phyloP scores from a whole-genome alignment of 2,888 invertebrate species.

The Lasius platythorax region DNA sequence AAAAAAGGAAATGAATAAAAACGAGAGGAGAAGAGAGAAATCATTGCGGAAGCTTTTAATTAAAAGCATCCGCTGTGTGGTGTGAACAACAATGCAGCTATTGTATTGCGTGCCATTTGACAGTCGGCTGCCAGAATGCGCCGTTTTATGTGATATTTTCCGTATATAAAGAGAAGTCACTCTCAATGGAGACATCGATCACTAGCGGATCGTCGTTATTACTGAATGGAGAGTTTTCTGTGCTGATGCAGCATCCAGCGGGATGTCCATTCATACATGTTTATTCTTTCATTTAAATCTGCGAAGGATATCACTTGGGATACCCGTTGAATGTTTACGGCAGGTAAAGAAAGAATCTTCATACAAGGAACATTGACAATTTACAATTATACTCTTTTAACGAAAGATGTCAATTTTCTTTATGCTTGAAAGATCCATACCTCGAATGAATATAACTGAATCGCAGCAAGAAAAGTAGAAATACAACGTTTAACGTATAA shows the following conservation, averaged over 20 bases:
- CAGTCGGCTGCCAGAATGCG: conserved; percentile 69
- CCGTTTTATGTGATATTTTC: conserved; percentile 46
- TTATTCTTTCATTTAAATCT: conserved; percentile 19
- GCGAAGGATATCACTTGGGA: background rate
- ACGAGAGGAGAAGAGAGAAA: background rate
- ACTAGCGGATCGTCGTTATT: conserved; percentile 8
- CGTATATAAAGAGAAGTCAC: conserved; percentile 32
- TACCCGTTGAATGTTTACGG: background rate
- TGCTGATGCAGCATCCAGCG: conserved; percentile 12
- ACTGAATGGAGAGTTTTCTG: conserved; percentile 38
- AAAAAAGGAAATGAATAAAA: conserved; percentile 8
- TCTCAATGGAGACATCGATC: conserved; percentile 51
- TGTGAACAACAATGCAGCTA: conserved; percentile 78
- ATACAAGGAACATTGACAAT: background rate
- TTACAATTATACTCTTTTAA: conserved; percentile 3
- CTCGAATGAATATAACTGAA: background rate
- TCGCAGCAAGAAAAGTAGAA: background rate
- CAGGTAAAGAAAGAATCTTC: background rate
- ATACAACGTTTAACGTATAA: background rate
- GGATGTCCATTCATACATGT: background rate
- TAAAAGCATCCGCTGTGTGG: conserved; percentile 75
- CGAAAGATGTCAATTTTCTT: background rate
- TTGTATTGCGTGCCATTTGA: conserved; percentile 77
- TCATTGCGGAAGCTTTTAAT: conserved; percentile 75
- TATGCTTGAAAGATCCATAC: background rate